These are phyloP conservation scores for Platichthys stellatus DNA, from an alignment of 2,113 vertebrate genomes.

Conservation along the genomic window DNA sequence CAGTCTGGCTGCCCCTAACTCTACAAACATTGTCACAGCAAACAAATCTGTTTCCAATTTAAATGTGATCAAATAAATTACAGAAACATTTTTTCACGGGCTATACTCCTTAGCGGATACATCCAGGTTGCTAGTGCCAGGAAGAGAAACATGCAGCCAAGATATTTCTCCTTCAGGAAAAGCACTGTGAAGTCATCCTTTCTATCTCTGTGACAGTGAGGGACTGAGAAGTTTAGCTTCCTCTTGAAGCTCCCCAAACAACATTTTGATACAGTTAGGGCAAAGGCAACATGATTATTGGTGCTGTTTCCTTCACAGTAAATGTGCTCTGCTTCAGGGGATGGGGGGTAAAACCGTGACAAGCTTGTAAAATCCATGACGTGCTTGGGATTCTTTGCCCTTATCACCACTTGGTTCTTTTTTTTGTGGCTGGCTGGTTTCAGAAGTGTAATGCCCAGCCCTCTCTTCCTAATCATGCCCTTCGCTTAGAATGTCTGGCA, in stretches of 20 bases:
- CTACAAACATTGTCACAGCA: slow-evolving; percentile 81
- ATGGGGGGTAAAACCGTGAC: slow-evolving; percentile 61
- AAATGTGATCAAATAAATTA: slow-evolving; percentile 79
- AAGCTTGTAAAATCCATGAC: slow-evolving; percentile 72
- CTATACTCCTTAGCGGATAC: slow-evolving; percentile 67
- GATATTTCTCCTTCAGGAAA: slow-evolving; percentile 74
- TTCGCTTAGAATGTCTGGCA: slow-evolving; percentile 55
- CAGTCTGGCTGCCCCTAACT: slow-evolving; percentile 73
- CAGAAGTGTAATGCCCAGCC: slow-evolving; percentile 56
- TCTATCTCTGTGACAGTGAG: slow-evolving; percentile 69
- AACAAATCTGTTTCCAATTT: slow-evolving; percentile 78
- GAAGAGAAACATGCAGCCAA: slow-evolving; percentile 59
- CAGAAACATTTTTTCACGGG: slow-evolving; percentile 71
- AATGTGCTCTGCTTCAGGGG: slow-evolving; percentile 62
- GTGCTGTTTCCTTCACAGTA: slow-evolving; percentile 70
- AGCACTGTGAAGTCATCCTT: slow-evolving; percentile 72
- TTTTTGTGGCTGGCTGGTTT: slow-evolving; percentile 54
- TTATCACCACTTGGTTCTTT: slow-evolving; percentile 65
- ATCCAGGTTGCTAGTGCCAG: slow-evolving; percentile 66
- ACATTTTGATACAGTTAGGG: slow-evolving; percentile 74
- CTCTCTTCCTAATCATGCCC: slow-evolving; percentile 65
- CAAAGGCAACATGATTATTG: slow-evolving; percentile 74
- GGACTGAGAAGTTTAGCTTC: slow-evolving; percentile 66
- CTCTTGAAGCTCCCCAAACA: slow-evolving; percentile 72
- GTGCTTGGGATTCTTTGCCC: slow-evolving; percentile 70